phyloP scores from a whole-genome alignment of 2,797 vertebrate genomes.

The Hippopotamyrus pictus region DNA sequence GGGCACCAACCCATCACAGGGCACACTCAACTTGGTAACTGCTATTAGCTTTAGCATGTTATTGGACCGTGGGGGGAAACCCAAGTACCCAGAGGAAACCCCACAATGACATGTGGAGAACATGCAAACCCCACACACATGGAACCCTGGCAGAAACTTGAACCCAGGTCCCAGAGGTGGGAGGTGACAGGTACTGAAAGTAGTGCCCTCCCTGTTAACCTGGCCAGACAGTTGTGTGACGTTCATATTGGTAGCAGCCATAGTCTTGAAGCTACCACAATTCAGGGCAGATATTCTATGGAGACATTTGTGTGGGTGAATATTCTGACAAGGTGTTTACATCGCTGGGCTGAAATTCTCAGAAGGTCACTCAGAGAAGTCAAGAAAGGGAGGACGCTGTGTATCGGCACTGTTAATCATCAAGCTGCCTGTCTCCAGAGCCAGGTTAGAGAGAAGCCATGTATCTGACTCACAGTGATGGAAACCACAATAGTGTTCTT shows the following conservation, averaged over 20 bases:
- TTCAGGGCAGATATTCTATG: slow-evolving; percentile 27
- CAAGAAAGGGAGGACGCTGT: slow-evolving; percentile 48
- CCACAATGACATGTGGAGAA: background rate
- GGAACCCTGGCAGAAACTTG: background rate
- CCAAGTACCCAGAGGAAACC: background rate
- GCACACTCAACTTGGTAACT: background rate
- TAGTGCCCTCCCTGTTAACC: background rate
- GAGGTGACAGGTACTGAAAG: background rate
- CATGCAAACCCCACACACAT: background rate
- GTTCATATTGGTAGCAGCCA: background rate
- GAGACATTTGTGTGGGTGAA: slow-evolving; percentile 33
- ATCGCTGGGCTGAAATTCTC: slow-evolving; percentile 38
- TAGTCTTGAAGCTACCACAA: slow-evolving; percentile 24
- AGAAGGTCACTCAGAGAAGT: slow-evolving; percentile 60
- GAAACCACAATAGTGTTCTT: background rate
- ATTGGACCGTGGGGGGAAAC: background rate
- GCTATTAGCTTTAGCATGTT: background rate
- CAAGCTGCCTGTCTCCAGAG: background rate
- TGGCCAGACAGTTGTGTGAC: background rate
- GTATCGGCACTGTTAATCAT: background rate
- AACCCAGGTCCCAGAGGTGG: background rate
- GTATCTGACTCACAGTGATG: background rate
- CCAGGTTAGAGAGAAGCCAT: background rate
- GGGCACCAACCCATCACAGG: background rate
- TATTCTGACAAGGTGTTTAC: background rate